Percentiles rank a stretch among this genome's conserved stretches.
phyloP scores from a whole-genome alignment of 1,140 invertebrate genomes.

The roundworm (Caenorhabditis elegans) region WBcel235 BX284606.5:3552501-3553000 shows the following conservation, averaged over 20 bases:
- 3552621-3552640: conserved; percentile 23
- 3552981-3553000: neutral
- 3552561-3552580: neutral
- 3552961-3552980: conserved; percentile 8
- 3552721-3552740: too few species aligned
- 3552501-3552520: too few species aligned
- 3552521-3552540: too few species aligned
- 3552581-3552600: neutral
- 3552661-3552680: neutral
- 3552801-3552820: neutral
- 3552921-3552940: neutral
- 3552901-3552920: neutral
- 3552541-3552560: conserved; percentile 3
- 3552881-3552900: neutral
- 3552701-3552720: too few species aligned
- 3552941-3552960: neutral
- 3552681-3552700: too few species aligned
- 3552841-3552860: conserved; percentile 38
- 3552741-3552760: too few species aligned
- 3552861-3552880: conserved; percentile 13
- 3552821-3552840: conserved; percentile 44
- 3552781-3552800: neutral
- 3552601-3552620: conserved; percentile 11
- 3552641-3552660: neutral
- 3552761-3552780: too few species aligned